Percentiles rank a stretch among this genome's conserved stretches.
Evolutionary conservation across 2,888 invertebrate species (phyloP).

Genomic region (Pinctada fucata): DNA sequence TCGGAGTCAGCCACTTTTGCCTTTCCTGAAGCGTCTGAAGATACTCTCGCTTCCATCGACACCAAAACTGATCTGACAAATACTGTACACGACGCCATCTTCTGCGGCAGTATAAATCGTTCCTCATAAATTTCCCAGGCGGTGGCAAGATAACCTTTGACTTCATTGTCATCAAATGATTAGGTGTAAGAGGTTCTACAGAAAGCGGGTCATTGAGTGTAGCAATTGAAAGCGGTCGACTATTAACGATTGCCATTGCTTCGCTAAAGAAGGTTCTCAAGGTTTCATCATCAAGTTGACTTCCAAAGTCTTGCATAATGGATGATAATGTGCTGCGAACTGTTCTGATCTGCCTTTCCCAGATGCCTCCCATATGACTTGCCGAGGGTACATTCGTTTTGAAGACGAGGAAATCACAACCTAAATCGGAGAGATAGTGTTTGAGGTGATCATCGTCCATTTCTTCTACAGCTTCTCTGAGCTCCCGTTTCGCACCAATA

Average conservation of each 20-base stretch:
- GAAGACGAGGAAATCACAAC: not conserved
- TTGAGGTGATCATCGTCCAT: not conserved
- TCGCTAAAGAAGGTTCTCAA: conserved; percentile 47
- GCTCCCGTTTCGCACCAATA: not conserved
- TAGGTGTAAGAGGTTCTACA: conserved; percentile 47
- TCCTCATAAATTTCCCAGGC: conserved; percentile 45
- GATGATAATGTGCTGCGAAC: conserved; percentile 44
- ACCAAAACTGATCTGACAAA: conserved; percentile 52
- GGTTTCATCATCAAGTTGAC: conserved; percentile 43
- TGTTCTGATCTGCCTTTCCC: conserved; percentile 58
- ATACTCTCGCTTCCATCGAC: conserved; percentile 49
- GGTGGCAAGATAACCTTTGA: conserved; percentile 39
- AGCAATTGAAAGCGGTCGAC: conserved; percentile 44
- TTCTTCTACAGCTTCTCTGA: not conserved
- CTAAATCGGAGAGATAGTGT: not conserved
- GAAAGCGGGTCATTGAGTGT: conserved; percentile 41
- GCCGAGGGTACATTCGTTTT: conserved; percentile 51
- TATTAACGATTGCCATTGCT: conserved; percentile 43
- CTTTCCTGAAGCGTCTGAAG: conserved; percentile 39
- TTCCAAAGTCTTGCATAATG: conserved; percentile 32
- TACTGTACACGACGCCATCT: conserved; percentile 49
- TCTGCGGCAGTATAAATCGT: conserved; percentile 43
- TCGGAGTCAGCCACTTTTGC: conserved; percentile 39
- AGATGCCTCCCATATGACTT: conserved; percentile 58
- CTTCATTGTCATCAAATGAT: conserved; percentile 49